Percentiles rank a stretch among this genome's conserved stretches.
Evolutionary conservation across 2,113 vertebrate genomes (phyloP).

Genomic region (Hemiprocne comata): DNA sequence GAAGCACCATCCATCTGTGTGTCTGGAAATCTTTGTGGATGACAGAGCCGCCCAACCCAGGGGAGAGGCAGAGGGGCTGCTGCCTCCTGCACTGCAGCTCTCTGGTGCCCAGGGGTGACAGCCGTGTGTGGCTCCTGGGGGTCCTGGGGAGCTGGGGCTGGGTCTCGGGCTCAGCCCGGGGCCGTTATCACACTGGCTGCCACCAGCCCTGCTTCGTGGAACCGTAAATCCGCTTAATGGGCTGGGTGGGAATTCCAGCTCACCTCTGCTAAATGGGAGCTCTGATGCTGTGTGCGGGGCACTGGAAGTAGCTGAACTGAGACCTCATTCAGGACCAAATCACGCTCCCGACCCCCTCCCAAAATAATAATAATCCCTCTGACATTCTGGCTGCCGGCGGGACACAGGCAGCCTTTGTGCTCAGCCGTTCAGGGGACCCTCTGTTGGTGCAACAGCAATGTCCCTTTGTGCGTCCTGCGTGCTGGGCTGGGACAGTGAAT

Average conservation of each 20-base stretch:
- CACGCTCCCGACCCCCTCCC: slow-evolving; percentile 38
- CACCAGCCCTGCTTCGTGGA: not conserved
- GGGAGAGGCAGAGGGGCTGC: not conserved
- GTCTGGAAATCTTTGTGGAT: not conserved
- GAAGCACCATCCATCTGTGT: not conserved
- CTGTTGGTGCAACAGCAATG: slow-evolving; percentile 30
- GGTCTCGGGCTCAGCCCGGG: not conserved
- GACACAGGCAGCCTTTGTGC: slow-evolving; percentile 64
- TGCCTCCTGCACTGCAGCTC: rapidly evolving
- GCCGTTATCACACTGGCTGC: not conserved
- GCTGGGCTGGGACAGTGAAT: not conserved
- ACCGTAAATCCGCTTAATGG: slow-evolving; percentile 38
- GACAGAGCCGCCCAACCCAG: not conserved
- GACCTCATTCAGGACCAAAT: slow-evolving; percentile 56
- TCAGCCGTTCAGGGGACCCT: not conserved
- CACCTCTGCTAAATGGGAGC: not conserved
- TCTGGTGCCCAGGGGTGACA: not conserved
- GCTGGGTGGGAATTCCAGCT: slow-evolving; percentile 40
- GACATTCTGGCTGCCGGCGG: slow-evolving; percentile 17
- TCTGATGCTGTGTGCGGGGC: slow-evolving; percentile 4
- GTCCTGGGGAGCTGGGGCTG: not conserved
- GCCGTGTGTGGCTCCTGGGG: not conserved
- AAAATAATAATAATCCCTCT: slow-evolving; percentile 59
- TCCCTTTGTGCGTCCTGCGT: slow-evolving; percentile 44
- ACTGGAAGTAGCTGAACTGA: slow-evolving; percentile 44